A percentile compares a stretch with the other conserved stretches of the same genome.
phyloP scores from a whole-genome alignment of 2,888 invertebrate species.

The Eumacrocentrus americanus region DNA sequence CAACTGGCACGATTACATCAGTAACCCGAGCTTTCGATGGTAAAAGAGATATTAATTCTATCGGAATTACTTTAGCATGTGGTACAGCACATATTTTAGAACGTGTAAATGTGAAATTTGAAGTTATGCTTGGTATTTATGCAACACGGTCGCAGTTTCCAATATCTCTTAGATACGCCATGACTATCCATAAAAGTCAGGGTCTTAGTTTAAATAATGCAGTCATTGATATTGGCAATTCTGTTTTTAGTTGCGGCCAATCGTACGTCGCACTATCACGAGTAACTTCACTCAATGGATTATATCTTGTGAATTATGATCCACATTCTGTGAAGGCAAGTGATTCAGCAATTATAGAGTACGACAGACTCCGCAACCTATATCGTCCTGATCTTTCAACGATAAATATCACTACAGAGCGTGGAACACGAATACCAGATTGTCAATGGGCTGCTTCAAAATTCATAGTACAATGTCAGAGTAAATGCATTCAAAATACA shows the following conservation, averaged over 20 bases:
- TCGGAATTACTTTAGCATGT: conserved; percentile 27
- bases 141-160: conserved; percentile 37
- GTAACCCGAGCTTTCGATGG: conserved; percentile 14
- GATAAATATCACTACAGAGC: not conserved
- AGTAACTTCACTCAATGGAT: conserved; percentile 33
- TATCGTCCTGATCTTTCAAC: conserved; percentile 2
- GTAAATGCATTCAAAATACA: not conserved
- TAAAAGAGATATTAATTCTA: conserved; percentile 19
- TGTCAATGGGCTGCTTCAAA: not conserved
- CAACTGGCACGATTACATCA: conserved; percentile 33
- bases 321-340: conserved; percentile 31
- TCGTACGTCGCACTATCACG: conserved; percentile 38
- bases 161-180: conserved; percentile 37
- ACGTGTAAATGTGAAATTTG: conserved; percentile 31
- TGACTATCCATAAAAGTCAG: conserved; percentile 40
- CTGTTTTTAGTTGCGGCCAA: conserved; percentile 36
- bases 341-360: conserved; percentile 35
- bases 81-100: conserved; percentile 30
- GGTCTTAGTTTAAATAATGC: conserved; percentile 33
- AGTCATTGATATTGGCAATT: conserved; percentile 35
- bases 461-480: not conserved
- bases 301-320: conserved; percentile 40
- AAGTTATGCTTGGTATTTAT: conserved; percentile 33
- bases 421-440: conserved; percentile 4
- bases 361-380: conserved; percentile 35